Evolutionary conservation across 1,140 invertebrate species (phyloP), one percentile per base, ranked within the genome.

Genomic region (Myzus persicae): DNA sequence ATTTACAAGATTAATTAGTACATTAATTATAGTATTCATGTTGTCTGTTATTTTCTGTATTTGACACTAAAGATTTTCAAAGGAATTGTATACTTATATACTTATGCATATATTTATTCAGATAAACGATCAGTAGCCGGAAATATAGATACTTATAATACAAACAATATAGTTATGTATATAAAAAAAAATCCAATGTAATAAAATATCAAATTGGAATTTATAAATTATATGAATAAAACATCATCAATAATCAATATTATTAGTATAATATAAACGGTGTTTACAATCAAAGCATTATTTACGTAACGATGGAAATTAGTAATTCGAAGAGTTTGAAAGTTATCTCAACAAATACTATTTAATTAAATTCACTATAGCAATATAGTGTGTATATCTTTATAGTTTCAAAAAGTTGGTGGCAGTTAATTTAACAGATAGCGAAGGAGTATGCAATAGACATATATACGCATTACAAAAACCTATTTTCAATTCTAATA

Each of bases 361-460:
- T 40, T 31, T 46, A 88, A 88, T 88, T 88, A n/a, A 88, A 88
- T 48, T 48, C 85, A 36, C 44, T 88, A 88, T 7, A 24, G n/a
- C 85, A 88, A 48, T n/a, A n/a, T 24, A n/a, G 26, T 84, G 24
- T 9, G 82, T 88, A 26, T 89, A 48, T 51, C 36, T 38, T 48
- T 22, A 89, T 89, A 36, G n/a, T 38, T 51, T 51, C 48, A 22
- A 38, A 89, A 51, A 54, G 36, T 54, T 44, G 7, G 24, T 8
- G 31, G n/a, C n/a, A 48, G n/a, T 89, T 89, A 89, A 89, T 54
- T 54, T 54, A 54, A 38, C 26, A 38, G 31, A 89, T n/a, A 36
- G 18, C 87, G 48, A 38, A 24, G 8, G 9, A 22, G 24, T 36
- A 22, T n/a, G 31, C 42, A 87, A 87, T 46, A 84, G 24, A 26